Conservation (phyloP, 2,888 invertebrate species). For the Dasysyrphus albostriatus region DNA sequence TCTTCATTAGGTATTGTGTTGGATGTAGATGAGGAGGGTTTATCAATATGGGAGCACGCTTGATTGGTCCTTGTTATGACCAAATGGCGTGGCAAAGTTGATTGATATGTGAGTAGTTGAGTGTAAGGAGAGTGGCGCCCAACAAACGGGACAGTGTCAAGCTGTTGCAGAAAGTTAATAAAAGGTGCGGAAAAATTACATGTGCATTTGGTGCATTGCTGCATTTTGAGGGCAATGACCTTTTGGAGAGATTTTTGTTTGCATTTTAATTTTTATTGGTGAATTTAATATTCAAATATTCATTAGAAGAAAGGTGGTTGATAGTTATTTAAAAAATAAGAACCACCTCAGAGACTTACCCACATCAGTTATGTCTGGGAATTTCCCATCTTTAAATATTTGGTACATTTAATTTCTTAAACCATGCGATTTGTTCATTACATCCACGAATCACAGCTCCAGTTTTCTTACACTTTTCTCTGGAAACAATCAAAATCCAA, state of each 20-base stretch:
- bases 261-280: no score
- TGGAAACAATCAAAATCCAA: slow-evolving; percentile 6
- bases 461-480: slow-evolving; percentile 55
- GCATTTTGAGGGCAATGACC: slow-evolving; percentile 23
- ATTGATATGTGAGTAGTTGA: slow-evolving; percentile 44
- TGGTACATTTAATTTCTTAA: slow-evolving; percentile 8
- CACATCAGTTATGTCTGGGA: neutral
- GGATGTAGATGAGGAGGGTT: neutral
- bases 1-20: slow-evolving; percentile 46
- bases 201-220: slow-evolving; percentile 24
- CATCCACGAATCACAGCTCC: slow-evolving; percentile 64
- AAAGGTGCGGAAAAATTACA: slow-evolving; percentile 3
- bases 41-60: slow-evolving; percentile 44
- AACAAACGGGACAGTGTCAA: slow-evolving; percentile 21
- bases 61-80: slow-evolving; percentile 57
- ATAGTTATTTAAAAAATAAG: no score
- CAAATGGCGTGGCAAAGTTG: slow-evolving; percentile 57
- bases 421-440: slow-evolving; percentile 54
- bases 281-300: no score
- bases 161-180: slow-evolving; percentile 28
- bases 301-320: no score
- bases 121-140: slow-evolving; percentile 31
- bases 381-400: neutral
- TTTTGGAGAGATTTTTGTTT: neutral
- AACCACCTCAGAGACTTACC: no score